Evolutionary conservation across 2,888 invertebrate genomes (phyloP).

Genomic region (Lithophane semibrunnea): DNA sequence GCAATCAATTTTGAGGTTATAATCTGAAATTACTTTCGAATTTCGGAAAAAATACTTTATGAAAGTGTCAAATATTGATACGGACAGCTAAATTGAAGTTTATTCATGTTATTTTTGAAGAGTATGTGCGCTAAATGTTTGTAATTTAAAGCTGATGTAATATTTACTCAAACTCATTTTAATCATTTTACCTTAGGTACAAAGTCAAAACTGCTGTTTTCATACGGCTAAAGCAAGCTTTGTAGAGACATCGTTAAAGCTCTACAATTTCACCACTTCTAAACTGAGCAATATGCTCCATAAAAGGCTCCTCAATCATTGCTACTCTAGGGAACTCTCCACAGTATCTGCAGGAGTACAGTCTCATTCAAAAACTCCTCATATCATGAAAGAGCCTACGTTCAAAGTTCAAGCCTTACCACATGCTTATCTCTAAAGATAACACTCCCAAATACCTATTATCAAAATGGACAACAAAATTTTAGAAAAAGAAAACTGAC

Average conservation of each 20-base stretch:
- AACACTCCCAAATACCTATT: constrained; percentile 13
- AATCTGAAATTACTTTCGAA: constrained; percentile 68
- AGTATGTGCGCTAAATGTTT: background rate
- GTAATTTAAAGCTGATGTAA: constrained; percentile 54
- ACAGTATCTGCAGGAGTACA: background rate
- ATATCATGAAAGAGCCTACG: background rate
- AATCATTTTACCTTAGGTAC: background rate
- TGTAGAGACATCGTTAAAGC: too few relatives aligned
- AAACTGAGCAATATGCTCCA: background rate
- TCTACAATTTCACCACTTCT: background rate
- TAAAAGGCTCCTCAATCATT: background rate
- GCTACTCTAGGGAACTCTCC: background rate
- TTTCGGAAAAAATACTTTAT: constrained; percentile 38
- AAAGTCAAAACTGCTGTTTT: background rate
- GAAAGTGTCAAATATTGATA: background rate
- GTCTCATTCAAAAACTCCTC: too few relatives aligned
- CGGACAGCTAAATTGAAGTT: background rate
- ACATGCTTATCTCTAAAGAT: constrained; percentile 44
- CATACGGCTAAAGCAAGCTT: too few relatives aligned
- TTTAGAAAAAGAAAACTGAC: background rate
- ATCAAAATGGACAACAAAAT: background rate
- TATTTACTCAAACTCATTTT: constrained; percentile 10
- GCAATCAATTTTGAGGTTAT: constrained; percentile 78
- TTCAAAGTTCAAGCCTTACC: constrained; percentile 38
- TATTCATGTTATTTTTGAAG: background rate